These are phyloP conservation scores for Bombus polaris DNA, from an alignment of 1,140 invertebrate genomes.

Conservation along the genomic window DNA sequence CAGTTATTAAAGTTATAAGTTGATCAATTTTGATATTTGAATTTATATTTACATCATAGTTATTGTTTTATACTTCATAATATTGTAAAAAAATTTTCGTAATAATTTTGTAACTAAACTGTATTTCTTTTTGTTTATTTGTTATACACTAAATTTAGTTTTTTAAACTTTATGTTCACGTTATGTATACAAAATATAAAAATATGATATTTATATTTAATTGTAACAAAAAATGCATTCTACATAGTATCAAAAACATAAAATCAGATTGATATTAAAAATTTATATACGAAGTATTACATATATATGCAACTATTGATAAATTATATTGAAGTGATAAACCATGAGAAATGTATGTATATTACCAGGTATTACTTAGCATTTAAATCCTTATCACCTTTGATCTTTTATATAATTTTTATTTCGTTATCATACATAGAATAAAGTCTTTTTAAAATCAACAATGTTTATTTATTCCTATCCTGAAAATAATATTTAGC, in stretches of 20 bases:
- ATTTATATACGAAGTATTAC: neutral
- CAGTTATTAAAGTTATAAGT: neutral
- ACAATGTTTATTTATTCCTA: neutral
- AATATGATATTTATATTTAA: neutral
- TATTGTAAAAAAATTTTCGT: neutral
- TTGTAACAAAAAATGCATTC: neutral
- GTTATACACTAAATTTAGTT: too few species aligned
- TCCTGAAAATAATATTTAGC: too few species aligned
- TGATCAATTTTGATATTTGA: neutral
- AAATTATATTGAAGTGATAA: conserved; percentile 9
- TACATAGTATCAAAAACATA: neutral
- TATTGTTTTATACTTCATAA: neutral
- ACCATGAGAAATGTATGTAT: conserved; percentile 1
- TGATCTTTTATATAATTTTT: neutral
- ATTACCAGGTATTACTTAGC: neutral
- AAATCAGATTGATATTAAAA: neutral
- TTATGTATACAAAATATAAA: neutral
- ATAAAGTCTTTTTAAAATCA: neutral
- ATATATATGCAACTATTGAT: neutral
- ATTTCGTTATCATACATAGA: too few species aligned
- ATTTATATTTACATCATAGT: neutral
- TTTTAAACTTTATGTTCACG: neutral
- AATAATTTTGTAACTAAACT: neutral
- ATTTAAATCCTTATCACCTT: conserved; percentile 16
- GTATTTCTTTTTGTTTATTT: neutral